Base-by-base conservation (phyloP, 1,140 invertebrate genomes). In the Paralvinella palmiformis region DNA sequence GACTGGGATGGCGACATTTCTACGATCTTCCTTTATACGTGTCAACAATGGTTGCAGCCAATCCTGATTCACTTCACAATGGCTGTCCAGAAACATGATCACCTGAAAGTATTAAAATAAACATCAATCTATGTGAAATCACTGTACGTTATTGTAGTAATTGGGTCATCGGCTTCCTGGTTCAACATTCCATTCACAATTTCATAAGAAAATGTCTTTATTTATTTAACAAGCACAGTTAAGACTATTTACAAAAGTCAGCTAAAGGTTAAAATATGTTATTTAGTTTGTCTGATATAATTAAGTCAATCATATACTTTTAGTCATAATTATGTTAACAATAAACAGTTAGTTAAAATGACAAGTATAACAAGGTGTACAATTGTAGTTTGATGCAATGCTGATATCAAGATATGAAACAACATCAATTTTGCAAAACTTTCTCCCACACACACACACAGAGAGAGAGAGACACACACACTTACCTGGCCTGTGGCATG, bases 41-140 rank as follows among this genome's bases (percentile, higher is more conserved):
- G 96, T 93, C 69, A 98, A 81, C 20, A 98, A 82, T 0, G 95
- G 96, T 75, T 97, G 94, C 69, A 97, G 79, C 95, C 95, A 98
- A 36, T 95, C 94, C 87, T 81, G 35, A 69, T 69, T 94, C 71
- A 94, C 96, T 82, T 99, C 96, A 83, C 94, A 96, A 81, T 98
- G 96, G 20, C 92, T 96, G 81, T 98, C 96, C 48, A 99, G 85
- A 81, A 96, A 99, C 79, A 96, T 96, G 32, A 98, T 84, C 0
- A 98, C 92, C 80, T 99, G 92, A 36, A 32, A 57, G 33, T 32
- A 57, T 7, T 31, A n/a, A 32, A n/a, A 32, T 33, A 27, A 57
- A 3, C n/a, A 22, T 15, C 45, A 44, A 44, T 44, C 13, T 20
- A 29, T 20, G 10, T 27, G 48, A 52, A 52, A 52, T 52, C 7